These are phyloP conservation scores for Pitta sordida DNA, from an alignment of 2,113 vertebrate genomes.

Conservation along the genomic window DNA sequence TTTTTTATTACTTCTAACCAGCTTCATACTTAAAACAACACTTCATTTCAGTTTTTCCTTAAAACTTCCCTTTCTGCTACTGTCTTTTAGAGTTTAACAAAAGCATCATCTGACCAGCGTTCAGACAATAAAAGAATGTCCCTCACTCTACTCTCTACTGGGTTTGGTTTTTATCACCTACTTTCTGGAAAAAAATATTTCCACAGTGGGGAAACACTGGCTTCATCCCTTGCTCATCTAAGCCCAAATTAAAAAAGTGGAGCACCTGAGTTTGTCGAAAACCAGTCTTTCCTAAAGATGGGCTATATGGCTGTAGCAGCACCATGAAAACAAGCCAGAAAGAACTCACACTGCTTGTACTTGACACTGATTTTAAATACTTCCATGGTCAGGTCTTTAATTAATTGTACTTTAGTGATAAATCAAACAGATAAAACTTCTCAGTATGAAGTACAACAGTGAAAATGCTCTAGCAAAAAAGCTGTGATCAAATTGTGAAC, in stretches of 20 bases:
- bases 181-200: neutral
- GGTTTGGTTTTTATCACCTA: neutral
- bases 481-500: neutral
- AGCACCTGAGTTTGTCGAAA: neutral
- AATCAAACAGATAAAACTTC: neutral
- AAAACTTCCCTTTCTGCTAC: neutral
- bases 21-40: neutral
- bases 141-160: neutral
- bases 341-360: neutral
- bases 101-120: neutral
- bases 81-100: neutral
- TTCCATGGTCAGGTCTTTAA: neutral
- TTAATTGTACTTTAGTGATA: neutral
- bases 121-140: neutral
- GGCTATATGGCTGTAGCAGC: neutral
- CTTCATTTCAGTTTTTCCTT: neutral
- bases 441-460: neutral
- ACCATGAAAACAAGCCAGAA: neutral
- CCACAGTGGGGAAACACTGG: neutral
- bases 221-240: neutral
- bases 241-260: neutral
- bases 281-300: neutral
- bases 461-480: neutral
- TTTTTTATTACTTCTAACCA: constrained; percentile 23
- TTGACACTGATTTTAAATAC: neutral